These are phyloP conservation scores for Nymphicus hollandicus DNA, from an alignment of 2,113 vertebrate species.

Conservation along the genomic window DNA sequence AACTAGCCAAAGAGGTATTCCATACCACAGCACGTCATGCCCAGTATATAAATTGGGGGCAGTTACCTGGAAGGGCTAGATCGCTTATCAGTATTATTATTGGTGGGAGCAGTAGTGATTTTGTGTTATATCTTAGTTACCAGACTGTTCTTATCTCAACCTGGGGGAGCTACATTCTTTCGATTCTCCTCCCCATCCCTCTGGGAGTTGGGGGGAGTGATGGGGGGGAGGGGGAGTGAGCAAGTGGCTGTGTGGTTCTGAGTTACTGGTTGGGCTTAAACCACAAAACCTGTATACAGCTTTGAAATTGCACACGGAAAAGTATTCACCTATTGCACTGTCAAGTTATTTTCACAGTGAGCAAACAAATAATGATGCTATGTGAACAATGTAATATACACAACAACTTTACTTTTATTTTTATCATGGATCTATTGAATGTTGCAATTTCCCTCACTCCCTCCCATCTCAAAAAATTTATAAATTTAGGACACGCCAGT, in stretches of 20 bases:
- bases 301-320: not conserved
- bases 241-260: not conserved
- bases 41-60: not conserved
- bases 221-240: not conserved
- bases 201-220: accelerated
- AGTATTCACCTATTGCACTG: not conserved
- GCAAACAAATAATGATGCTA: not conserved
- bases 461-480: not conserved
- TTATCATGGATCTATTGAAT: not conserved
- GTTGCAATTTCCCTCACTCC: not conserved
- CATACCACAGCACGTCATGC: not conserved
- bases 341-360: not conserved
- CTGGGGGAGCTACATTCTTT: not conserved
- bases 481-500: not conserved
- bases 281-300: not conserved
- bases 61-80: not conserved
- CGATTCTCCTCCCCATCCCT: not conserved
- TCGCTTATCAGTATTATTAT: not conserved
- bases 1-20: not conserved
- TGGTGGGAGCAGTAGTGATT: not conserved
- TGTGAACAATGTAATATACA: not conserved
- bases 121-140: not conserved
- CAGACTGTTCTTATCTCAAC: not conserved
- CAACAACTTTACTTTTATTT: not conserved
- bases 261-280: not conserved